Base-by-base conservation (phyloP, 2,888 invertebrate species). In the Aelia acuminata region DNA sequence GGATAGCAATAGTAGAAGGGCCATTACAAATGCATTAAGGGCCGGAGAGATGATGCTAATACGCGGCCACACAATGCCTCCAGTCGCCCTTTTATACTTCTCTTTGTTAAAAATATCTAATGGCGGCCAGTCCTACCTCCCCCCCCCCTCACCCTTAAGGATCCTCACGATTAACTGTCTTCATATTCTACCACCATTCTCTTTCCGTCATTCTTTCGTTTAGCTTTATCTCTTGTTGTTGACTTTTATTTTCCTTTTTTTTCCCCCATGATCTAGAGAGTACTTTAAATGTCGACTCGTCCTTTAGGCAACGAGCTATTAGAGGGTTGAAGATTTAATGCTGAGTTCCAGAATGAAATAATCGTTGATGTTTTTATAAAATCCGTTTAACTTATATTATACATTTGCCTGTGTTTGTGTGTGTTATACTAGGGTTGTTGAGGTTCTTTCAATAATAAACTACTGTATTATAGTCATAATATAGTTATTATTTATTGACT, bases 21-120 rank as follows among this genome's bases (percentile, higher is more conserved):
- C 87, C 87, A 87, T 87, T 87, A 87, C 63, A 87, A 87, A 87
- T 87, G 70, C 87, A 87, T 87, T 87, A 87, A 87, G 87, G 70
- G 26, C 70, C 85, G 13, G 18, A 18, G 53, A 35, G 48, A 57
- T 87, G 63, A 87, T 87, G 87, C 87, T 87, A 87, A 87, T 87
- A 87, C 48, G 87, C 48, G 87, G 39, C 47, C 70, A 87, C 87
- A 87, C 87, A 63, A 63, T 63, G 87, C 50, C 85, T 53, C n/a
- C 2, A 43, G 22, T 43, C 80, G 43, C 80, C 80, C 80, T 80
- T 80, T 80, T 80, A 80, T 80, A 80, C 80, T 80, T 80, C 80
- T 80, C 80, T 80, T 80, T 80, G 80, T 80, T 80, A 80, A 80
- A 80, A 80, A 80, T 80, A 47, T 80, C 80, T 80, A 80, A 80